A percentile compares a stretch with the other conserved stretches of the same genome.
These are phyloP conservation scores for Tachuris rubrigastra DNA, from an alignment of 2,113 vertebrate genomes.

Conservation along the genomic window DNA sequence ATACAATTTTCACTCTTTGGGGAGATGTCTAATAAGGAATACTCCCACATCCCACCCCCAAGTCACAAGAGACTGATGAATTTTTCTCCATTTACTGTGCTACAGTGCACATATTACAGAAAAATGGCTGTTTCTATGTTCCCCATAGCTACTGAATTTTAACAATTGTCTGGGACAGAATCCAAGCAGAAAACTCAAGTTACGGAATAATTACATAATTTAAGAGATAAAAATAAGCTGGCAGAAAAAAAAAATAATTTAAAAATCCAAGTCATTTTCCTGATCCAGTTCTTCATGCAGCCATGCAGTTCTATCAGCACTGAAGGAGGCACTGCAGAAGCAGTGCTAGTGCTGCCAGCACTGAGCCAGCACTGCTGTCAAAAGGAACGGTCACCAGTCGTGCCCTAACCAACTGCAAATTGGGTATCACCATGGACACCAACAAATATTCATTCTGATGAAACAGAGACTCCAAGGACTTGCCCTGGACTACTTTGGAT, in stretches of 20 bases:
- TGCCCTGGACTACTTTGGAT: not conserved
- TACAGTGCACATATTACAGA: not conserved
- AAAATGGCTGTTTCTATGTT: slow-evolving; percentile 14
- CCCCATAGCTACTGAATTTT: slow-evolving; percentile 25
- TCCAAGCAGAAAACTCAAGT: slow-evolving; percentile 56
- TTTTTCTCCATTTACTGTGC: slow-evolving; percentile 29
- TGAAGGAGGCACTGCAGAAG: not conserved
- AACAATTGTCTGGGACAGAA: slow-evolving; percentile 28
- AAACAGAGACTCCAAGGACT: not conserved
- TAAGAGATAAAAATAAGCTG: slow-evolving; percentile 42
- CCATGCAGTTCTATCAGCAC: not conserved
- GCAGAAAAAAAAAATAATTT: not conserved
- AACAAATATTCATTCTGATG: not conserved
- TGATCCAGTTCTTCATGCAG: not conserved
- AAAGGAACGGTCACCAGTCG: not conserved
- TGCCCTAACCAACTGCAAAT: not conserved
- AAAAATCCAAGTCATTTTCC: not conserved
- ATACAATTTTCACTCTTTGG: slow-evolving; percentile 15
- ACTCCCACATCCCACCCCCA: slow-evolving; percentile 31
- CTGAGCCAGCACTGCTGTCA: not conserved
- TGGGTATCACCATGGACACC: not conserved
- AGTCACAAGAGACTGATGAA: slow-evolving; percentile 28
- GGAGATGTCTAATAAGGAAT: slow-evolving; percentile 35
- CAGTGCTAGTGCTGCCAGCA: not conserved
- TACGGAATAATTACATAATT: slow-evolving; percentile 57